phyloP scores from a whole-genome alignment of 2,797 vertebrate genomes.

The Threskiornis aethiopicus region DNA sequence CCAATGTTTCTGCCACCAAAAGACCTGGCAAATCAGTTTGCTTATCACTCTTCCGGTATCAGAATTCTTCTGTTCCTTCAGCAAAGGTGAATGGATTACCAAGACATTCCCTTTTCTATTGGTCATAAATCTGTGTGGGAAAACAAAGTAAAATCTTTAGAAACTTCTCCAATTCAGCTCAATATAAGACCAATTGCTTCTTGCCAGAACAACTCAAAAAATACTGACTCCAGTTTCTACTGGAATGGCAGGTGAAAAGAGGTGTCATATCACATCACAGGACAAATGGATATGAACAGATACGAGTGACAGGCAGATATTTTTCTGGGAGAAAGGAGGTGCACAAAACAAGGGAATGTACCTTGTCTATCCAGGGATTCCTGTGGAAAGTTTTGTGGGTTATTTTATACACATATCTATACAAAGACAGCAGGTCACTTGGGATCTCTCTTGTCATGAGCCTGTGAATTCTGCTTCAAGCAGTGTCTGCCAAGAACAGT shows the following conservation, averaged over 20 bases:
- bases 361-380: neutral
- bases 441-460: neutral
- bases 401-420: neutral
- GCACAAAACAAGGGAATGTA: neutral
- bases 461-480: slow-evolving; percentile 11
- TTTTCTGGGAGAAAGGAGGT: neutral
- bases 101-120: neutral
- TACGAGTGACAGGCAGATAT: neutral
- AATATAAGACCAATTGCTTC: neutral
- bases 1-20: neutral
- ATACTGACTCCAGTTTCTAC: neutral
- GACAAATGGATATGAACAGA: neutral
- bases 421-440: neutral
- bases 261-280: neutral
- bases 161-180: neutral
- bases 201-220: neutral
- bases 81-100: neutral
- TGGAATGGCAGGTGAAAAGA: neutral
- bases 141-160: neutral
- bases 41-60: neutral
- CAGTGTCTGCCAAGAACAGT: neutral
- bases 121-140: neutral
- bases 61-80: neutral
- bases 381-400: neutral
- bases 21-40: neutral